phyloP scores from a whole-genome alignment of 2,888 invertebrate genomes.

The Blomia tropicalis region DNA sequence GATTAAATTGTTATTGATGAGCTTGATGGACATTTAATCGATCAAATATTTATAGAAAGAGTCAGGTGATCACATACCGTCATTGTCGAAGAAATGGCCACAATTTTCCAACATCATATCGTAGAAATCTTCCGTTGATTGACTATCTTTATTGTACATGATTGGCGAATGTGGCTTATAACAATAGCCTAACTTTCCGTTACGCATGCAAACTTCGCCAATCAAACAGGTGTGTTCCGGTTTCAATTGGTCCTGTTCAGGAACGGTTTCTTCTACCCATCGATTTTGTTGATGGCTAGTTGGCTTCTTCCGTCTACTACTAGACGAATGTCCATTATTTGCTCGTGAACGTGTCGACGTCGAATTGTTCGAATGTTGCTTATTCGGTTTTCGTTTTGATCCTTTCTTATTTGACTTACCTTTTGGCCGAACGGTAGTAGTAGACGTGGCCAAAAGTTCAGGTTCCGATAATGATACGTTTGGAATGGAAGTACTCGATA shows the following conservation, averaged over 20 bases:
- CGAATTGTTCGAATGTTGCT: neutral
- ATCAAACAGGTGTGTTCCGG: conserved; percentile 2
- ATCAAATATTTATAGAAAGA: neutral
- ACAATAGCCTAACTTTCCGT: conserved; percentile 11
- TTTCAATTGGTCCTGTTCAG: neutral
- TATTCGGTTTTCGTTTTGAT: neutral
- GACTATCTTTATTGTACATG: conserved; percentile 12
- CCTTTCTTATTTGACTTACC: neutral
- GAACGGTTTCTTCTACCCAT: neutral
- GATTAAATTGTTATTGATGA: no score
- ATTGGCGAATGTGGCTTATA: conserved; percentile 17
- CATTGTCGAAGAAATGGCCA: conserved; percentile 22
- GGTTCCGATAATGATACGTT: no score
- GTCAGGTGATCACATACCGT: conserved; percentile 20
- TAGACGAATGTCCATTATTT: neutral
- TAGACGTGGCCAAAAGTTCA: no score
- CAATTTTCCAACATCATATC: conserved; percentile 17
- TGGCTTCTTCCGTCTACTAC: conserved; percentile 4
- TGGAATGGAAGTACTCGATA: no score
- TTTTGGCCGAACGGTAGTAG: neutral
- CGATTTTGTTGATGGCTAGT: neutral
- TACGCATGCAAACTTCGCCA: conserved; percentile 10
- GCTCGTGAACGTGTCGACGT: neutral
- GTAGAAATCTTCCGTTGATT: conserved; percentile 18
- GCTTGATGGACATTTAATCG: no score